Percentiles rank a stretch among this genome's conserved stretches.
Conservation (phyloP, 1,140 invertebrate genomes). For the Drosophila carrolli region DNA sequence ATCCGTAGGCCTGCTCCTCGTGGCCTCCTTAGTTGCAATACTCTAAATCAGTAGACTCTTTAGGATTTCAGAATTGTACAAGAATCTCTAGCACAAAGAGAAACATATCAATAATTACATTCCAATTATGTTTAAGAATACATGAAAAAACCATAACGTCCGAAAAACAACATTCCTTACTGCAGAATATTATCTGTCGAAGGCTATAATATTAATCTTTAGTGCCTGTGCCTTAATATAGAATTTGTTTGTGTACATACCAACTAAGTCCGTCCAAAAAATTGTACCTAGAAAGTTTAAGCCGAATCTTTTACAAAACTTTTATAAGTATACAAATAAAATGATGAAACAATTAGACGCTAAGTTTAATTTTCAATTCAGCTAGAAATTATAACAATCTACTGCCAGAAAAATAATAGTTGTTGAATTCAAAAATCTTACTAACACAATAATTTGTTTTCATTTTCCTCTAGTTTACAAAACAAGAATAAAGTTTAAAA, state of each 20-base stretch:
- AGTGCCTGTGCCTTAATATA: conserved; percentile 44
- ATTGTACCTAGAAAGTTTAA: conserved; percentile 33
- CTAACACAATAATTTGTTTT: too few species aligned
- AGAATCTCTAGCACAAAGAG: conserved; percentile 42
- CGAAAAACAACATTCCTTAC: conserved; percentile 7
- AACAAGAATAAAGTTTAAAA: too few species aligned
- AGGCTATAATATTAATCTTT: conserved; percentile 14
- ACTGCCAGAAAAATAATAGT: too few species aligned
- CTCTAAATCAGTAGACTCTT: conserved; percentile 29
- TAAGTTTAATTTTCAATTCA: neutral
- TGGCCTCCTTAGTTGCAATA: conserved; percentile 38
- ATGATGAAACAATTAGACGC: neutral
- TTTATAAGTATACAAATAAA: conserved; percentile 44
- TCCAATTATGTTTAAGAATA: conserved; percentile 33
- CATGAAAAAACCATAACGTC: conserved; percentile 16
- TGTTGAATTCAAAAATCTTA: too few species aligned
- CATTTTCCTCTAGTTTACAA: too few species aligned
- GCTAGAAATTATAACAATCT: too few species aligned
- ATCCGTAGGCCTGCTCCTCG: conserved; percentile 51
- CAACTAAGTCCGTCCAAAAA: conserved; percentile 45
- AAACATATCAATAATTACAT: conserved; percentile 44
- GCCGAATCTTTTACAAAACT: conserved; percentile 36
- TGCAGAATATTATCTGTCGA: conserved; percentile 7
- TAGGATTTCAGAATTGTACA: conserved; percentile 31
- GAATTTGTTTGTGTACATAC: conserved; percentile 42